A percentile compares a stretch with the other conserved stretches of the same genome.
Evolutionary conservation across 2,888 invertebrate genomes (phyloP).

Genomic region (Diabrotica balteata): DNA sequence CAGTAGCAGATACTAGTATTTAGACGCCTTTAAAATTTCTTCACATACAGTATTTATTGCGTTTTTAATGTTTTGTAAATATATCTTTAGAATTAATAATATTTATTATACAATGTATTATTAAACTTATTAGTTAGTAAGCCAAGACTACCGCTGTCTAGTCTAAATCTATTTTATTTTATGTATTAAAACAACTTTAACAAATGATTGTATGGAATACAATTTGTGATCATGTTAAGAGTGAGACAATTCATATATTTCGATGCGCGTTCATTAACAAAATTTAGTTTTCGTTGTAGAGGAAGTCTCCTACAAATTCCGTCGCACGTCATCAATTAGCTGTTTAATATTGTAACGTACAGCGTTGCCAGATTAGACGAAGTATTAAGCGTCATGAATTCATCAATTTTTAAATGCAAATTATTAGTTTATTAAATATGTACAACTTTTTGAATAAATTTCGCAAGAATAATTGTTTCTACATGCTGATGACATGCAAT

Average conservation of each 20-base stretch:
- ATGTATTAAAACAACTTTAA: slow-evolving; percentile 9
- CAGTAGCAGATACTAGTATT: slow-evolving; percentile 52
- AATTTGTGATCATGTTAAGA: slow-evolving; percentile 24
- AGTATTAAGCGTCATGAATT: too few species aligned
- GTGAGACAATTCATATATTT: slow-evolving; percentile 12
- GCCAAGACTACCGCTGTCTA: slow-evolving; percentile 49
- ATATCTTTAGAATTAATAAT: slow-evolving; percentile 29
- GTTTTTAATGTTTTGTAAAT: slow-evolving; percentile 40
- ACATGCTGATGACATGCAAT: too few species aligned
- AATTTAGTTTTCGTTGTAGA: too few species aligned
- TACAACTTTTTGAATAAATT: too few species aligned
- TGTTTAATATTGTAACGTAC: too few species aligned
- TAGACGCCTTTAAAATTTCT: slow-evolving; percentile 16
- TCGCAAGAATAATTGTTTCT: too few species aligned
- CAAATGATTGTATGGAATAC: slow-evolving; percentile 26
- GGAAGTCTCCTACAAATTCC: too few species aligned
- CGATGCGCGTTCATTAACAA: too few species aligned
- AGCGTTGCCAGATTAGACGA: too few species aligned
- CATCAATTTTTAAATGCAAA: too few species aligned
- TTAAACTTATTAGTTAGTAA: slow-evolving; percentile 33
- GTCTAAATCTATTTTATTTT: slow-evolving; percentile 42
- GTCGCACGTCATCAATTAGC: too few species aligned
- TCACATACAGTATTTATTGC: slow-evolving; percentile 34
- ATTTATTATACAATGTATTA: slow-evolving; percentile 35
- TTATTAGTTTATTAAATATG: too few species aligned